Evolutionary conservation across 2,797 vertebrate genomes (phyloP), one percentile per base, ranked within the genome.

Genomic region (Catamblyrhynchus diadema): DNA sequence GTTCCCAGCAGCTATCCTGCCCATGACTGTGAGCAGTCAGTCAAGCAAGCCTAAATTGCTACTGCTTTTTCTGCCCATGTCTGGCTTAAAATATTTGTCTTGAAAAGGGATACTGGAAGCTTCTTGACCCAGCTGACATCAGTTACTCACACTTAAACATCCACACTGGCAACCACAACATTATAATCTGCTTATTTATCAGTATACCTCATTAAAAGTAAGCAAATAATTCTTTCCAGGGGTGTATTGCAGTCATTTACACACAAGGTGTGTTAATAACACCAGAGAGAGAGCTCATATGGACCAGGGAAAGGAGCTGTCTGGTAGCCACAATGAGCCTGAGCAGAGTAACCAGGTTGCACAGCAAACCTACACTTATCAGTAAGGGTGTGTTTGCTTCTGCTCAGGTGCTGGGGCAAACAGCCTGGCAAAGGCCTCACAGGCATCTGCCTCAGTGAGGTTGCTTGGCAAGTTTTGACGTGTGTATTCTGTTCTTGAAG

Each of bases 171-270:
- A 79, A 67, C 39, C 82, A 9, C 30, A 89, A 66, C 35, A 35
- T 45, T 81, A 70, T 47, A 80, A 77, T 83, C 67, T 87, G 19
- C 74, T 80, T 81, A 30, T 93, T 89, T 95, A 83, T 85, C 3
- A 1, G 16, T 60, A 53, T 66, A 53, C 59, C 51, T 89, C 71
- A 69, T 91, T 92, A 64, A 54, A 84, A 92, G 61, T 64, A 41
- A 80, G 90, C 53, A 94, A 92, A 90, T 71, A 33, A 79, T 77
- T 79, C 32, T 81, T 93, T 88, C 59, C n/a, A 45, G 35, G 66
- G 54, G 23, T 14, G 6, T 44, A 71, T 59, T 84, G 54, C 28
- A 61, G 56, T 50, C 13, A 93, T 79, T 81, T 86, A 41, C 48
- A 56, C 56, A 14, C 30, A 42, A 83, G 30, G 28, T 59, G 27